Conservation (phyloP, 2,888 invertebrate species). For the Phytoseiulus persimilis region DNA sequence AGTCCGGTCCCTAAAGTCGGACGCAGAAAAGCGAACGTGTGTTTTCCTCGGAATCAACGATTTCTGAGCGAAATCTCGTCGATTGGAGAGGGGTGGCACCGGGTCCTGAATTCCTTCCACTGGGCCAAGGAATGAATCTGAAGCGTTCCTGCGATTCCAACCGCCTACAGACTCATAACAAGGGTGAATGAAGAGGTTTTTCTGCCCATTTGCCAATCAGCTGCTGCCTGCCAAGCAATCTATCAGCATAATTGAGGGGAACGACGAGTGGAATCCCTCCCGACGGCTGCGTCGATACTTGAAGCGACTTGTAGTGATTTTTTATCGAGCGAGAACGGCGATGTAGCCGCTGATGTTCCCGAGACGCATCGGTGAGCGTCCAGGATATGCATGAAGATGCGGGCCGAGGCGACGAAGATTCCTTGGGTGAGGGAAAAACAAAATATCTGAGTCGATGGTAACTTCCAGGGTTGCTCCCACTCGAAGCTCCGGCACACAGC, state of each 20-base stretch:
- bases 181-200: background rate
- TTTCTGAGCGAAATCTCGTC: no score
- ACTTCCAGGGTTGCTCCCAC: background rate
- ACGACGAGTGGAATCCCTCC: background rate
- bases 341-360: background rate
- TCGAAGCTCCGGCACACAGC: background rate
- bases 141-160: background rate
- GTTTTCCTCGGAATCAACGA: no score
- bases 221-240: background rate
- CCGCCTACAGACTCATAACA: background rate
- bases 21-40: no score
- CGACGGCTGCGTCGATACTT: background rate
- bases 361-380: background rate
- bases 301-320: background rate
- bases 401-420: background rate
- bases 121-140: background rate
- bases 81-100: no score
- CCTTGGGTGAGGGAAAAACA: background rate
- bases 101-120: no score
- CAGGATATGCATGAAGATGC: background rate
- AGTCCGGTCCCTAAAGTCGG: no score
- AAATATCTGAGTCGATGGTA: background rate
- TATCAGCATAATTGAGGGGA: background rate
- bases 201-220: background rate
- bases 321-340: background rate